Evolutionary conservation across 92 coral and sea anemone species (phyloP).

Genomic region (Porites evermanni): DNA sequence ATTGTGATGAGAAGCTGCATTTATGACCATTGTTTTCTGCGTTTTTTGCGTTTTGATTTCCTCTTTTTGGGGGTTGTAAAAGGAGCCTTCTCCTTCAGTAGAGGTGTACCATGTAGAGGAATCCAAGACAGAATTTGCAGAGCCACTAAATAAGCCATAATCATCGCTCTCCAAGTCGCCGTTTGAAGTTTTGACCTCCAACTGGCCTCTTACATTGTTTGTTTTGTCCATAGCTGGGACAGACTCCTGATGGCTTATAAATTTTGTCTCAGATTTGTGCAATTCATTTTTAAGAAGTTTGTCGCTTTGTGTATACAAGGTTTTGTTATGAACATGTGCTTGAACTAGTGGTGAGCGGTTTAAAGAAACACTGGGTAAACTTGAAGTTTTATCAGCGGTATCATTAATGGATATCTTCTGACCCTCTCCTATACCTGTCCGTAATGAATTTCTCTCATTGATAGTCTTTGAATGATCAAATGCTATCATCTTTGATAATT

Average conservation of each 20-base stretch:
- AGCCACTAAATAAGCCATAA: not conserved
- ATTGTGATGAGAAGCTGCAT: not conserved
- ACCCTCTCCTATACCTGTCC: not conserved
- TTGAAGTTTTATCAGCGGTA: not conserved
- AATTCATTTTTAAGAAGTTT: slow-evolving; percentile 39
- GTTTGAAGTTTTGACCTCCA: not conserved
- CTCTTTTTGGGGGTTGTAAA: not conserved
- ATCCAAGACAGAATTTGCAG: not conserved
- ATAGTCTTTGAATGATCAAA: not conserved
- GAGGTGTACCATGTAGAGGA: not conserved
- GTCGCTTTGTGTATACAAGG: slow-evolving; percentile 33
- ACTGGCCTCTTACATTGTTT: not conserved
- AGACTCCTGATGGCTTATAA: not conserved
- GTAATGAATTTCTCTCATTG: not conserved
- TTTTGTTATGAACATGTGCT: slow-evolving; percentile 13
- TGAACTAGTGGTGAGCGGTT: not conserved
- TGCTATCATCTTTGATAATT: slow-evolving; percentile 23
- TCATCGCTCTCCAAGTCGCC: not conserved
- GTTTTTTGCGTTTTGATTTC: not conserved
- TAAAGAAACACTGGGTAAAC: not conserved
- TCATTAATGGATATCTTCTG: not conserved
- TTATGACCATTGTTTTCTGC: not conserved
- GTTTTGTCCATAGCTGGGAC: not conserved
- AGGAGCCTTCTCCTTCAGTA: not conserved
- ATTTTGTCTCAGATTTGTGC: slow-evolving; percentile 12